phyloP scores from a whole-genome alignment of 2,888 invertebrate species.

The Cosmopolites sordidus region DNA sequence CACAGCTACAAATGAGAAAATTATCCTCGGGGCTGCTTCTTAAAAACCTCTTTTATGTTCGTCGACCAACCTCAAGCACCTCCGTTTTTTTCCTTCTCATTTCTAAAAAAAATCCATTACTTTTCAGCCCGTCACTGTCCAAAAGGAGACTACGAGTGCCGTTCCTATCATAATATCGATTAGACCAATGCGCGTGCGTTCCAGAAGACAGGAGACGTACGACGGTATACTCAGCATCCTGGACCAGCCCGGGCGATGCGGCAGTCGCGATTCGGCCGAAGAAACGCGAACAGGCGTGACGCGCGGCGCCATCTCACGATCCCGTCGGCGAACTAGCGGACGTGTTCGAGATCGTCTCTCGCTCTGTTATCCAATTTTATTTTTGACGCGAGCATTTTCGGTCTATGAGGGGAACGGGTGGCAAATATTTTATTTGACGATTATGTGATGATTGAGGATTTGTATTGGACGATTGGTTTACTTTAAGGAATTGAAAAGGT shows the following conservation, averaged over 20 bases:
- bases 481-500: too few relatives aligned
- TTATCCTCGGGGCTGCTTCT: background rate
- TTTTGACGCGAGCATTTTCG: too few relatives aligned
- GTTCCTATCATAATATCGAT: background rate
- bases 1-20: background rate
- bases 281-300: background rate
- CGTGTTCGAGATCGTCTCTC: too few relatives aligned
- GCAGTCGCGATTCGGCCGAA: slow-evolving; percentile 43
- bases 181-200: slow-evolving; percentile 37
- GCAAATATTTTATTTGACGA: too few relatives aligned
- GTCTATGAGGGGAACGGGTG: too few relatives aligned
- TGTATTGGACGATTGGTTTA: too few relatives aligned
- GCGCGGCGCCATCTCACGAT: too few relatives aligned
- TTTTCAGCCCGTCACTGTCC: slow-evolving; percentile 23
- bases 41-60: background rate
- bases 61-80: background rate
- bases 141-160: slow-evolving; percentile 11
- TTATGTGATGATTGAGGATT: too few relatives aligned
- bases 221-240: slow-evolving; percentile 45
- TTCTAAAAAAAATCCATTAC: slow-evolving; percentile 7
- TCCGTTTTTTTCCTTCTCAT: slow-evolving; percentile 3
- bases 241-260: slow-evolving; percentile 48
- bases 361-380: too few relatives aligned
- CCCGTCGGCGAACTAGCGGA: too few relatives aligned
- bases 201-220: slow-evolving; percentile 37